Conservation (phyloP, 2,797 vertebrate genomes). For the Phaenicophaeus curvirostris region DNA sequence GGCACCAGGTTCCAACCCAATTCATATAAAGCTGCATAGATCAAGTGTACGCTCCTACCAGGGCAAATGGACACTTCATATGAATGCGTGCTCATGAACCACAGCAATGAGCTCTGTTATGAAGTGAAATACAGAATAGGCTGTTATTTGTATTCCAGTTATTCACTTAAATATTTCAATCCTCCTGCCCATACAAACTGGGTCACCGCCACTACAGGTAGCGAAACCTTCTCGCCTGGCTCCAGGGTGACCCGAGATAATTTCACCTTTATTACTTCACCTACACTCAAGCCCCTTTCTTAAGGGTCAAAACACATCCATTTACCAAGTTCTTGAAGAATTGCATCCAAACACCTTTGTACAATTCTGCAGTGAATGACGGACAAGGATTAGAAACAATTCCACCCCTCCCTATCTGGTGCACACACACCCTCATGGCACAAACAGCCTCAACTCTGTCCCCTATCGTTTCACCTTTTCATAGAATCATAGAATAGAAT, state of each 20-base stretch:
- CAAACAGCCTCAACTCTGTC: background rate
- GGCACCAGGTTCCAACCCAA: background rate
- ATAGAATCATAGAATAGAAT: too few relatives aligned
- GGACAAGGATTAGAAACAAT: background rate
- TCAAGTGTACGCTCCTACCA: rapidly evolving
- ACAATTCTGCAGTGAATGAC: background rate
- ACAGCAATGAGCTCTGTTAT: background rate
- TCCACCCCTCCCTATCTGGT: rapidly evolving
- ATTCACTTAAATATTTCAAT: background rate
- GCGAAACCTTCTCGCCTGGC: background rate
- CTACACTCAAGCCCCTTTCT: background rate
- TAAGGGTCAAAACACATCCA: background rate
- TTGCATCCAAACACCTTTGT: background rate
- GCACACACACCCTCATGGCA: background rate
- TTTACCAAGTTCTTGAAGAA: background rate
- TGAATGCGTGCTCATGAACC: background rate
- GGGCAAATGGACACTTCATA: rapidly evolving
- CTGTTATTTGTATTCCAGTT: background rate
- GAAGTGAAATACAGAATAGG: background rate
- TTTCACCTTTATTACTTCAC: background rate
- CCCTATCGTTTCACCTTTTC: background rate
- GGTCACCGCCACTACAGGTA: background rate
- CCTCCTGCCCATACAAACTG: background rate
- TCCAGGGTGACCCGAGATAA: background rate
- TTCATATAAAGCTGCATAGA: rapidly evolving